These are phyloP conservation scores for Andrena dorsata DNA, from an alignment of 2,888 invertebrate genomes.

Conservation along the genomic window DNA sequence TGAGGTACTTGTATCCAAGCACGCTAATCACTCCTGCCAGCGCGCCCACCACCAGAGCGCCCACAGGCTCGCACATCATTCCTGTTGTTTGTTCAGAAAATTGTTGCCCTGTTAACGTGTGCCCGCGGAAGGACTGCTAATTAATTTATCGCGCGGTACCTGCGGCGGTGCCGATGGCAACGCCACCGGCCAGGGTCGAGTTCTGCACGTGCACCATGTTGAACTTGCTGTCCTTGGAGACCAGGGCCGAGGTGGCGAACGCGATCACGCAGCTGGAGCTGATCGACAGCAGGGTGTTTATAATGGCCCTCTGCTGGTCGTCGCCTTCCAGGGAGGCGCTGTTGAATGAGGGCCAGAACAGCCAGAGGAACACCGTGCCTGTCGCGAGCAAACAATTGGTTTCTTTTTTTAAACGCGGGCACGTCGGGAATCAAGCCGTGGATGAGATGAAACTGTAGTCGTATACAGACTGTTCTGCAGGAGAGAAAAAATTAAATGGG, in stretches of 20 bases:
- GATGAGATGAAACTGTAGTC: too few species aligned
- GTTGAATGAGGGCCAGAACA: constrained; percentile 99
- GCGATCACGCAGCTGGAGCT: constrained; percentile 93
- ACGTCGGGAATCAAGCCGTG: too few species aligned
- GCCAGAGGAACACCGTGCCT: constrained; percentile 97
- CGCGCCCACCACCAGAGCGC: constrained; percentile 92
- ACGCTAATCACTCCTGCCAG: constrained; percentile 93
- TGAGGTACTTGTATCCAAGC: constrained; percentile 91
- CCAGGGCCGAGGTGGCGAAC: constrained; percentile 93
- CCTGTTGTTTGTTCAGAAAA: constrained; percentile 69
- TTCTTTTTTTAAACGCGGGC: background rate
- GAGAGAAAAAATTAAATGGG: too few species aligned
- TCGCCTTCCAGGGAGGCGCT: constrained; percentile 91
- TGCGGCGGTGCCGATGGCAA: constrained; percentile 94
- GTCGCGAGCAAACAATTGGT: background rate
- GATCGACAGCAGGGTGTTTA: constrained; percentile 97
- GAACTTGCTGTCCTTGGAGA: constrained; percentile 91
- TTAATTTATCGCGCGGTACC: constrained; percentile 70
- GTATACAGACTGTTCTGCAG: too few species aligned
- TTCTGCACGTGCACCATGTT: constrained; percentile 98
- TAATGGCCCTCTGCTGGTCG: constrained; percentile 93
- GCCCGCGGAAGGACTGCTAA: constrained; percentile 27
- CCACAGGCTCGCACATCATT: constrained; percentile 92
- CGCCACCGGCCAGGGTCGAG: constrained; percentile 96
- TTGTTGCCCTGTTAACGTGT: constrained; percentile 16